phyloP scores from a whole-genome alignment of 2,113 vertebrate species.

The Tetraodon nigroviridis region DNA sequence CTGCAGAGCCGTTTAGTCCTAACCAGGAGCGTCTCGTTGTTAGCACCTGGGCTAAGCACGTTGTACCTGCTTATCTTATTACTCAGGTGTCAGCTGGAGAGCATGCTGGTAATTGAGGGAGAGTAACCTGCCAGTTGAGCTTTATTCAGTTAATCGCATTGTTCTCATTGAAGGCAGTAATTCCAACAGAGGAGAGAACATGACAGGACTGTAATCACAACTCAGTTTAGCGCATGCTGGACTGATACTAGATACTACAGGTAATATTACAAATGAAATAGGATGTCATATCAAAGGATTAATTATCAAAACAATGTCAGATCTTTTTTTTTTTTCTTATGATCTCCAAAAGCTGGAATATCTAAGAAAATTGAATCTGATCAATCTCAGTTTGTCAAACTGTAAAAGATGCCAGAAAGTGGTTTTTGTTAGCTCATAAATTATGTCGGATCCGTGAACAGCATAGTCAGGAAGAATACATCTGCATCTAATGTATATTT shows the following conservation, averaged over 20 bases:
- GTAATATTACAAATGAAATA: constrained; percentile 15
- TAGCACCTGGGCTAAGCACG: constrained; percentile 57
- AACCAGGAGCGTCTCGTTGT: constrained; percentile 53
- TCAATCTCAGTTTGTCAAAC: too few species aligned
- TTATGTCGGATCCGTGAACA: not conserved
- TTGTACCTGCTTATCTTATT: constrained; percentile 65
- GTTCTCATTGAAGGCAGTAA: constrained; percentile 26
- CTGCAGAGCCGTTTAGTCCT: constrained; percentile 48
- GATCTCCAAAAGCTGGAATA: too few species aligned
- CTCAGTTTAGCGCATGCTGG: not conserved
- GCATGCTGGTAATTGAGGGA: constrained; percentile 55
- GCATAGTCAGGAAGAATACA: too few species aligned
- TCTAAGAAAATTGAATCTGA: too few species aligned
- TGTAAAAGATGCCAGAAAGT: too few species aligned
- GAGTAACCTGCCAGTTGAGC: constrained; percentile 48
- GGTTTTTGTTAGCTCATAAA: too few species aligned
- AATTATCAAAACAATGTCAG: too few species aligned
- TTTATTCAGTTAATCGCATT: constrained; percentile 59
- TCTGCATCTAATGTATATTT: too few species aligned
- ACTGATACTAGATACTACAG: constrained; percentile 4
- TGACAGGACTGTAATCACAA: constrained; percentile 43
- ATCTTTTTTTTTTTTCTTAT: too few species aligned
- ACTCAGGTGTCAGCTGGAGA: constrained; percentile 52
- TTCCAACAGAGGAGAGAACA: constrained; percentile 26
- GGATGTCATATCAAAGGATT: too few species aligned